Base-by-base conservation (phyloP, 2,797 vertebrate genomes). In the Pelodytes ibericus region DNA sequence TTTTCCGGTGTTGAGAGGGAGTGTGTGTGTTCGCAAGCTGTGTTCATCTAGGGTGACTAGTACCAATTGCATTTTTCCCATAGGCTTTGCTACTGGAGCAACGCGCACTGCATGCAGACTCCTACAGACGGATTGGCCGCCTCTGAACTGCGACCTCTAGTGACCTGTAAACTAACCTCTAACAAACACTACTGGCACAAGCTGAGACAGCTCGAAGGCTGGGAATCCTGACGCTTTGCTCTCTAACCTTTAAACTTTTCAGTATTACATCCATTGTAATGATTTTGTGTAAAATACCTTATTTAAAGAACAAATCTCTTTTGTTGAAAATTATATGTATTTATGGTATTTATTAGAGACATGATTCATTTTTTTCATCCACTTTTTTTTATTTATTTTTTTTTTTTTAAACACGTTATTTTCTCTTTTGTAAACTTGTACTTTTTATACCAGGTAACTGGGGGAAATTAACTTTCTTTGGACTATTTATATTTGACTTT, bases 51-150 rank as follows among this genome's bases (percentile, higher is more conserved):
- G 93, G 93, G 95, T 96, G 91, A 95, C 95, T 93, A 94, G 41
- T 94, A 62, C 86, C 88, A 79, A 92, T 92, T 95, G 71, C 94
- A 91, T 97, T 94, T 83, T 95, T 88, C 95, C 90, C 83, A 60
- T 90, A 96, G 95, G 95, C 91, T 78, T 84, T 91, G 88, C 85
- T 92, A 87, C 89, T 90, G 86, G 95, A 97, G 90, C 95, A 94
- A 90, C 91, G 94, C 88, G 90, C 91, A 66, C 89, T 94, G 92
- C 94, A 96, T 75, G 90, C 94, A 81, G 95, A 97, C 91, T 94
- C 93, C 90, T 95, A 88, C 94, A 89, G 94, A 89, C 94, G 95
- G 90, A 96, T 94, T 75, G 96, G 95, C 86, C 94, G 94, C 92
- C 88, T 95, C 85, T 98, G 95, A 95, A 85, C 83, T 86, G 83